Evolutionary conservation across 2,888 invertebrate species (phyloP).

Genomic region (Bruchidius siliquastri): DNA sequence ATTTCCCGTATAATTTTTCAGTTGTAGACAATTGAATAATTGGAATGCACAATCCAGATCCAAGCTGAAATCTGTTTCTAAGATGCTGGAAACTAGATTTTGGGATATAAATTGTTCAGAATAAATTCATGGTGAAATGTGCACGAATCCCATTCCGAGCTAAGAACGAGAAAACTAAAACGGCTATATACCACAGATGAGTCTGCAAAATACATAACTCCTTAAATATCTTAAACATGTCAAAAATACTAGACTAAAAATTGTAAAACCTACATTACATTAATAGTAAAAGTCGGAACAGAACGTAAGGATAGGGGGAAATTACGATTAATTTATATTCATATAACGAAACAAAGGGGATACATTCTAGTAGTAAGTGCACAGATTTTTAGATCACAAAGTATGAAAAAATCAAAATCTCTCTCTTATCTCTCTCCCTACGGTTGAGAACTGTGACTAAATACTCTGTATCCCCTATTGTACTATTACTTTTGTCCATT

Average conservation of each 20-base stretch:
- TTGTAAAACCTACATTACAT: conserved; percentile 2
- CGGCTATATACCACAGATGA: not conserved
- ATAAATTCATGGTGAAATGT: not conserved
- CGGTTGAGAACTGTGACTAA: not conserved
- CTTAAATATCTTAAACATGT: not conserved
- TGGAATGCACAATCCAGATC: not conserved
- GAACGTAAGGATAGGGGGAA: not conserved
- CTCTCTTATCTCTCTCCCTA: not conserved
- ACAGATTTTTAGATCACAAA: not conserved
- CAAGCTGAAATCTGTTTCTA: too few relatives aligned
- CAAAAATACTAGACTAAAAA: not conserved
- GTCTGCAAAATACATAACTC: not conserved
- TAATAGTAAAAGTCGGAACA: conserved; percentile 2
- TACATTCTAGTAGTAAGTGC: not conserved
- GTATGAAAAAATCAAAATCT: not conserved
- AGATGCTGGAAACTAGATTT: not conserved
- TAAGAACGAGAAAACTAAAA: not conserved
- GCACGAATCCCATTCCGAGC: not conserved
- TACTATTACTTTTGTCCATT: not conserved
- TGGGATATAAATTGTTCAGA: not conserved
- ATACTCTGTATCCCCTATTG: not conserved
- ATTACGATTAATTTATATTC: not conserved
- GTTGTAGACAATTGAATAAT: not conserved
- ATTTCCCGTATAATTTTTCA: too few relatives aligned
- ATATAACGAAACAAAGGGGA: not conserved